Base-by-base conservation (phyloP, 2,888 invertebrate species). In the Spodoptera littoralis region DNA sequence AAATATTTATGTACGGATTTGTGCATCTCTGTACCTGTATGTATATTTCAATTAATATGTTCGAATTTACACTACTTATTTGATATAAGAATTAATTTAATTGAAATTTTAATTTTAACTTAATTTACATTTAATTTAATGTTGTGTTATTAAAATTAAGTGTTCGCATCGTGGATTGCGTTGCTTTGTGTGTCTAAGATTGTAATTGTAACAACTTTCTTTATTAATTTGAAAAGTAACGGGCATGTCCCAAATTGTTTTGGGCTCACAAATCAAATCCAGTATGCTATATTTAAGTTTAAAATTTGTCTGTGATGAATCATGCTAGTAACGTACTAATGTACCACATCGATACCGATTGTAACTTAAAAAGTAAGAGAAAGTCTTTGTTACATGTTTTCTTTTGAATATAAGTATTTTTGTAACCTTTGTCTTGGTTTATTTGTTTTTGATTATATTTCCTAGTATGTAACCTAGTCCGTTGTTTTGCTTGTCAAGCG, bases 351-450 rank as follows among this genome's bases (percentile, higher is more conserved):
- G 30, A 59, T 68, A 66, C 67, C 64, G 58, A 69, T 77, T 81
- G 67, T 80, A 79, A 75, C 76, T 80, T 83, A 70, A 73, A 73
- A 78, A 77, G 72, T 80, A 79, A 82, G 81, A 78, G 73, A 77
- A 82, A 77, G 70, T 54, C 77, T 83, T 82, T 81, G 80, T 82
- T 83, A 76, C 67, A 73, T 67, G 70, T 77, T 76, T 80, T 79
- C 80, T 83, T 77, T 79, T 80, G 76, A 77, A 74, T 67, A 70
- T 80, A 79, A 82, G 78, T 83, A 83, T 84, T 85, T 85, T 81
- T 74, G 74, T 77, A 69, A 72, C 54, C 64, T 60, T 63, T 59
- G 18, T 53, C n/a, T 49, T 66, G 69, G 72, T 68, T 74, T 50
- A 70, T 70, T 73, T 45, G 6, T 41, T 60, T 43, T 12, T 27